phyloP scores from a whole-genome alignment of 2,797 vertebrate species.

The Sciurus vulgaris region DNA sequence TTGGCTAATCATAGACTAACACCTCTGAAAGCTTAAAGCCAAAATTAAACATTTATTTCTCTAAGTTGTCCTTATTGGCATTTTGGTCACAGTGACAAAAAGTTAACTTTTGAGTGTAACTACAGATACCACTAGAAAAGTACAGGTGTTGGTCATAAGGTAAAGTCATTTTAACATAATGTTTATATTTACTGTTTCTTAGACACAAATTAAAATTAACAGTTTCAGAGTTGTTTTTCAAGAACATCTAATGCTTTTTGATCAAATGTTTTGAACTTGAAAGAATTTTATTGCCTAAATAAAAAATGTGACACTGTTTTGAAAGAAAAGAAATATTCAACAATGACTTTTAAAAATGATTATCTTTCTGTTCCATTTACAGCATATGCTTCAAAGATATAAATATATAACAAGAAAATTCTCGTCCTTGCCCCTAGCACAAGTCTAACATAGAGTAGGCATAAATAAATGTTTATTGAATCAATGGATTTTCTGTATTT shows the following conservation, averaged over 20 bases:
- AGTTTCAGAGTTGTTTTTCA: background rate
- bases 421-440: background rate
- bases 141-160: background rate
- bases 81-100: too few species aligned
- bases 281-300: background rate
- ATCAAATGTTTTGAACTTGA: conserved; percentile 21
- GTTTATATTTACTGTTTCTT: background rate
- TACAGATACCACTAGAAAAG: background rate
- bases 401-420: background rate
- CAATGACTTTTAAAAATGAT: background rate
- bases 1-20: too few species aligned
- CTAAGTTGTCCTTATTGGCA: too few species aligned
- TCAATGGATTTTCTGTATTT: background rate
- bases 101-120: too few species aligned
- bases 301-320: background rate
- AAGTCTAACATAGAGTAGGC: background rate
- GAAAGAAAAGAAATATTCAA: background rate
- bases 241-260: background rate
- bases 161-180: background rate
- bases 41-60: too few species aligned
- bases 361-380: conserved; percentile 3
- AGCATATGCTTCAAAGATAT: background rate
- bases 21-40: too few species aligned
- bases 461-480: background rate
- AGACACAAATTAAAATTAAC: background rate